Conservation (phyloP, 2,888 invertebrate genomes). For the Flexamia atlantica region DNA sequence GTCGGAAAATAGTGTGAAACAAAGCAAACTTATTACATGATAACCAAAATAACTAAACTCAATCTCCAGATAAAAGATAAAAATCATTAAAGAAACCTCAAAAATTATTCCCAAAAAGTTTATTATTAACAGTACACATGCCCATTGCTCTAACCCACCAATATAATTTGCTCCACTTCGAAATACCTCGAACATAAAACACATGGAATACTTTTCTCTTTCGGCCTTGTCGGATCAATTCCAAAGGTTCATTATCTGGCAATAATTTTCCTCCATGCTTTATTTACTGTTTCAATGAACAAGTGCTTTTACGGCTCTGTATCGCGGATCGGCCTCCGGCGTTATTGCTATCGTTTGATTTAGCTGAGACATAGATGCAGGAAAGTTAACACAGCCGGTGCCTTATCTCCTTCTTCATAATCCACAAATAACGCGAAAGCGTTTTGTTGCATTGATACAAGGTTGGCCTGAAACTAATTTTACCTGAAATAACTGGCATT, state of each 20-base stretch:
- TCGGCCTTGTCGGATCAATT: background rate
- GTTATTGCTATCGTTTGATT: background rate
- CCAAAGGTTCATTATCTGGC: conserved; percentile 20
- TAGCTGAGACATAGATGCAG: background rate
- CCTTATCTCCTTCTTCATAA: background rate
- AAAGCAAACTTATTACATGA: too few relatives aligned
- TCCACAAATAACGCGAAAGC: conserved; percentile 41
- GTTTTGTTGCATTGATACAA: background rate
- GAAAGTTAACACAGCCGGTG: background rate
- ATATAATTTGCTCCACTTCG: too few relatives aligned
- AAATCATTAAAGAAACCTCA: too few relatives aligned
- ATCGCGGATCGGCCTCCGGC: background rate
- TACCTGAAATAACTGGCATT: too few relatives aligned
- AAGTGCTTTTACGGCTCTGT: conserved; percentile 11
- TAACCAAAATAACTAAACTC: too few relatives aligned
- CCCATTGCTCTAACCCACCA: too few relatives aligned
- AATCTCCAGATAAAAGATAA: too few relatives aligned
- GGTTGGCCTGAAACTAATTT: background rate
- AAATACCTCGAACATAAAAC: background rate
- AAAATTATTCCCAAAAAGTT: too few relatives aligned
- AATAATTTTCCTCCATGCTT: conserved; percentile 34
- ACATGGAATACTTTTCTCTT: background rate
- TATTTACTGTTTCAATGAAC: conserved; percentile 35
- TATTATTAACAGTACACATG: too few relatives aligned
- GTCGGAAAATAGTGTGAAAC: too few relatives aligned